Conservation (phyloP, 2,797 vertebrate genomes). For the Silurus lanzhouensis region DNA sequence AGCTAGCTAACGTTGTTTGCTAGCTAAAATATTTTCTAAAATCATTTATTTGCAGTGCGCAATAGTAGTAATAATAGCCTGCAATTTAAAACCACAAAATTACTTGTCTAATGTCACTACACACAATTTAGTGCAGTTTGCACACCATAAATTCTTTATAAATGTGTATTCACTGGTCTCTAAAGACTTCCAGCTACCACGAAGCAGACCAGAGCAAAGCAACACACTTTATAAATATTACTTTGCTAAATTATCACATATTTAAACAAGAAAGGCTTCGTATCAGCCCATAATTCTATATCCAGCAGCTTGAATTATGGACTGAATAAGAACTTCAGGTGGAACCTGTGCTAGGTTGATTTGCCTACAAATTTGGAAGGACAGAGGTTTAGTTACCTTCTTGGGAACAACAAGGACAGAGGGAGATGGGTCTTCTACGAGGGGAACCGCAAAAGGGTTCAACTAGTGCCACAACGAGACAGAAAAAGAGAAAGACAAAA, state of each 20-base stretch:
- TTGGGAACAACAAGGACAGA: conserved; percentile 88
- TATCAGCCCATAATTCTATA: neutral
- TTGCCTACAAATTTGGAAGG: conserved; percentile 11
- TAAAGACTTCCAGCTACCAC: no score
- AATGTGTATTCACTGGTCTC: neutral
- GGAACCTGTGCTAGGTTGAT: neutral
- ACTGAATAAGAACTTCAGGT: neutral
- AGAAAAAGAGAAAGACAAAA: conserved; percentile 31
- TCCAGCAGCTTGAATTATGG: neutral
- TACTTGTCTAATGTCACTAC: neutral
- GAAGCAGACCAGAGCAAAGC: no score
- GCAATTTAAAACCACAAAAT: neutral
- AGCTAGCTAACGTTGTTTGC: neutral
- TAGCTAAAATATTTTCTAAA: neutral
- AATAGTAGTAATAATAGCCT: neutral
- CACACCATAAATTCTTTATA: neutral
- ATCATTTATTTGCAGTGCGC: no score
- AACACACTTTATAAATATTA: neutral
- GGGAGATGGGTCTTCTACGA: conserved; percentile 87
- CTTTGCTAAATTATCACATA: neutral
- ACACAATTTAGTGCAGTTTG: neutral
- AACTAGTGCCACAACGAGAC: conserved; percentile 32
- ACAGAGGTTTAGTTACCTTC: conserved; percentile 83
- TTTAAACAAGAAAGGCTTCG: neutral
- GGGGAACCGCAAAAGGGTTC: conserved; percentile 80